Conservation (phyloP, 1,140 invertebrate species). For the Leptinotarsa defecta region DNA sequence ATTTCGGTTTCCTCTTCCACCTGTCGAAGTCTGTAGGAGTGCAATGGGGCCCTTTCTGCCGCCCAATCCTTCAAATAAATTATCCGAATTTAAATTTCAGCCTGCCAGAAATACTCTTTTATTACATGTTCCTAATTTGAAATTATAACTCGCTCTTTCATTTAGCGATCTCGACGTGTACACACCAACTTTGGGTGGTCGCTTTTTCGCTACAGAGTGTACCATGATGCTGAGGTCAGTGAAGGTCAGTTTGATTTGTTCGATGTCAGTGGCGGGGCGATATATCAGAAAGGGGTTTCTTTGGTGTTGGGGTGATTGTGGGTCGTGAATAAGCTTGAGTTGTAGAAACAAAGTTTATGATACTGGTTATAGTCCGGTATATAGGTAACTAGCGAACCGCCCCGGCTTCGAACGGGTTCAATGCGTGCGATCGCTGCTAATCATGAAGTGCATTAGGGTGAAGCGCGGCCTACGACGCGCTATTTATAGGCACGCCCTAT, state of each 20-base stretch:
- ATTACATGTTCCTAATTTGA: conserved; percentile 28
- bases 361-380: too few relatives aligned
- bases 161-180: conserved; percentile 18
- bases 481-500: too few relatives aligned
- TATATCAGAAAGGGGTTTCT: too few relatives aligned
- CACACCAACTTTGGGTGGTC: conserved; percentile 22
- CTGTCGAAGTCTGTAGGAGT: not conserved
- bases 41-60: not conserved
- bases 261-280: too few relatives aligned
- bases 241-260: not conserved
- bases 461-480: too few relatives aligned
- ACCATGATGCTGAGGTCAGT: not conserved
- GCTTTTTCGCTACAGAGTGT: conserved; percentile 13
- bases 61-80: not conserved
- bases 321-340: too few relatives aligned
- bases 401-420: too few relatives aligned
- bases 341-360: too few relatives aligned
- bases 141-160: conserved; percentile 26
- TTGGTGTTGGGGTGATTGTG: too few relatives aligned
- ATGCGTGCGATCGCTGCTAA: too few relatives aligned
- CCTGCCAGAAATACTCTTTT: conserved; percentile 4
- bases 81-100: not conserved
- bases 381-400: too few relatives aligned
- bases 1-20: not conserved
- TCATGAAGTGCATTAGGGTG: too few relatives aligned